Evolutionary conservation across 2,797 vertebrate genomes (phyloP).

Genomic region (Lacerta bilineata): DNA sequence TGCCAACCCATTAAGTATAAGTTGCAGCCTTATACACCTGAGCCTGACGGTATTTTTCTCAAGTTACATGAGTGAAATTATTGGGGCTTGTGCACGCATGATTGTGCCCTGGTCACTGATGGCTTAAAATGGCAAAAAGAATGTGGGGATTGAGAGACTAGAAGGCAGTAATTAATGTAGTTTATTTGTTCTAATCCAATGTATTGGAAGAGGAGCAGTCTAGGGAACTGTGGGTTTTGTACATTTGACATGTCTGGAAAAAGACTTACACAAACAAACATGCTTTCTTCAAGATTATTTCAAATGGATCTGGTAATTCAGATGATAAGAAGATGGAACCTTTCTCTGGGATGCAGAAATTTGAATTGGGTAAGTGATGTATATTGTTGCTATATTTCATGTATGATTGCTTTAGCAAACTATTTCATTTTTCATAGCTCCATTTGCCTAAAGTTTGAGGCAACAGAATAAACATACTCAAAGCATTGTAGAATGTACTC

Average conservation of each 20-base stretch:
- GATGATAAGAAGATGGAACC: conserved; percentile 56
- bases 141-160: background rate
- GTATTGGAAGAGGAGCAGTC: background rate
- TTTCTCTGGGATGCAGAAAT: conserved; percentile 56
- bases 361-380: conserved; percentile 73
- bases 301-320: conserved; percentile 32
- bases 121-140: background rate
- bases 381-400: rapidly evolving
- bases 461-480: background rate
- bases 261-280: background rate
- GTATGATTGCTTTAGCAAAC: conserved; percentile 27
- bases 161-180: background rate
- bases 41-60: background rate
- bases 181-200: background rate
- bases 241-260: background rate
- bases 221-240: background rate
- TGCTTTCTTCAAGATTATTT: conserved; percentile 65
- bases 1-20: background rate
- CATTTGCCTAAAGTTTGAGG: background rate
- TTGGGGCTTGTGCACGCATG: background rate
- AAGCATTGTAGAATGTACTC: background rate
- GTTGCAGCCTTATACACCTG: background rate
- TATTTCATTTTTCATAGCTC: background rate
- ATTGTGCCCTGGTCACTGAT: background rate
- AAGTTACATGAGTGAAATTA: background rate